A percentile compares a stretch with the other conserved stretches of the same genome.
phyloP scores from a whole-genome alignment of 1,140 invertebrate genomes.

The Pseudomyrmex concolor region DNA sequence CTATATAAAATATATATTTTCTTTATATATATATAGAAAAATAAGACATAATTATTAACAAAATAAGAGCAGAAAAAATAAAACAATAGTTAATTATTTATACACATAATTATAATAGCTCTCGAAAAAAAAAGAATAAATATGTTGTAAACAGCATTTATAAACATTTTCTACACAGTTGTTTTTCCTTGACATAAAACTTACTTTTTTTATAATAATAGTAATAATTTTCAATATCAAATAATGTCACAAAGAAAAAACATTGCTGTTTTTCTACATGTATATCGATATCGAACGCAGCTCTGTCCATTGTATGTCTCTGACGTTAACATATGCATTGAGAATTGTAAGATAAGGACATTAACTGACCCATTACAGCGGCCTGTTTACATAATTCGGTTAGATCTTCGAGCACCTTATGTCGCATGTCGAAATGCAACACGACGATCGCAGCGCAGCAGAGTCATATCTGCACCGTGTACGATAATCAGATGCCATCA shows the following conservation, averaged over 20 bases:
- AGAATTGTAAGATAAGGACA: background rate
- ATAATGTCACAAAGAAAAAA: too few species aligned
- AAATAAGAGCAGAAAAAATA: background rate
- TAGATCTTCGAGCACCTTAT: conserved; percentile 21
- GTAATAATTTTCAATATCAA: too few species aligned
- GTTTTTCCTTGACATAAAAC: too few species aligned
- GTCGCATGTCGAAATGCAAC: conserved; percentile 24
- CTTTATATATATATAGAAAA: background rate
- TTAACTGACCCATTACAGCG: conserved; percentile 27
- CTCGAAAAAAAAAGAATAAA: too few species aligned
- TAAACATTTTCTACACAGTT: too few species aligned
- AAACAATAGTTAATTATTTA: too few species aligned
- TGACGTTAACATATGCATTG: background rate
- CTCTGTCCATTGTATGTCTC: background rate
- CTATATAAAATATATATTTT: too few species aligned
- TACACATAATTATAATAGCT: too few species aligned
- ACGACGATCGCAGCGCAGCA: background rate
- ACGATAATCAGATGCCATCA: conserved; percentile 52
- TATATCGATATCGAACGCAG: too few species aligned
- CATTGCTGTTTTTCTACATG: too few species aligned
- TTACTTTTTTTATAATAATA: too few species aligned
- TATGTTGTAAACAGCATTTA: too few species aligned
- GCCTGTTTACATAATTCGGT: conserved; percentile 35
- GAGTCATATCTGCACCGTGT: conserved; percentile 19
- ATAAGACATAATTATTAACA: background rate